Conservation (phyloP, 2,113 vertebrate species). For the Leptocoma aspasia region DNA sequence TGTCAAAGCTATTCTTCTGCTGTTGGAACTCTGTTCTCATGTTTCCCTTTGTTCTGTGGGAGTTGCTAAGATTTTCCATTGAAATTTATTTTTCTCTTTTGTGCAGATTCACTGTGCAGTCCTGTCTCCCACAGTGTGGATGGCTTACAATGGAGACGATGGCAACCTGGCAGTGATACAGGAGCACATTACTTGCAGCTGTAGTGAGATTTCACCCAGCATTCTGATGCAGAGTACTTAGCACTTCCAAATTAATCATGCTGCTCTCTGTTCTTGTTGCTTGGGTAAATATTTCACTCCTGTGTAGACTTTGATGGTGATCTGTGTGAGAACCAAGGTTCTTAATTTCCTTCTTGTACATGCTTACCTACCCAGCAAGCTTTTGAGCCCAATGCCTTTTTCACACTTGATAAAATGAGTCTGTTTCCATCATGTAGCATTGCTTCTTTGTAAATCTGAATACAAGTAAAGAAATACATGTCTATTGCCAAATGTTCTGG, state of each 20-base stretch:
- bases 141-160: slow-evolving; percentile 41
- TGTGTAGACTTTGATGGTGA: neutral
- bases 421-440: neutral
- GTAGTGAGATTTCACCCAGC: slow-evolving; percentile 11
- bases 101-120: slow-evolving; percentile 7
- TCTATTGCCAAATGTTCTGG: slow-evolving; percentile 52
- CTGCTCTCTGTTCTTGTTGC: neutral
- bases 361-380: neutral
- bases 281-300: slow-evolving; percentile 9
- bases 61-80: slow-evolving; percentile 56
- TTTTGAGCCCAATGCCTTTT: neutral
- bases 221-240: neutral
- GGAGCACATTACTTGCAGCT: slow-evolving; percentile 61
- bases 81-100: slow-evolving; percentile 60
- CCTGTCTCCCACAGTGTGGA: slow-evolving; percentile 32
- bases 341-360: neutral
- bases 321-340: neutral
- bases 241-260: slow-evolving; percentile 25
- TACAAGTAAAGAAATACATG: slow-evolving; percentile 32
- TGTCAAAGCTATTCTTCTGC: slow-evolving; percentile 50
- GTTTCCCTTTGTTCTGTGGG: slow-evolving; percentile 53
- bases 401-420: slow-evolving; percentile 29
- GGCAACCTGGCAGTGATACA: slow-evolving; percentile 60
- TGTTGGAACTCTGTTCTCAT: slow-evolving; percentile 40
- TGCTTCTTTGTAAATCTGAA: slow-evolving; percentile 21